Conservation (phyloP, 2,113 vertebrate genomes). For the Tyrannus savana region DNA sequence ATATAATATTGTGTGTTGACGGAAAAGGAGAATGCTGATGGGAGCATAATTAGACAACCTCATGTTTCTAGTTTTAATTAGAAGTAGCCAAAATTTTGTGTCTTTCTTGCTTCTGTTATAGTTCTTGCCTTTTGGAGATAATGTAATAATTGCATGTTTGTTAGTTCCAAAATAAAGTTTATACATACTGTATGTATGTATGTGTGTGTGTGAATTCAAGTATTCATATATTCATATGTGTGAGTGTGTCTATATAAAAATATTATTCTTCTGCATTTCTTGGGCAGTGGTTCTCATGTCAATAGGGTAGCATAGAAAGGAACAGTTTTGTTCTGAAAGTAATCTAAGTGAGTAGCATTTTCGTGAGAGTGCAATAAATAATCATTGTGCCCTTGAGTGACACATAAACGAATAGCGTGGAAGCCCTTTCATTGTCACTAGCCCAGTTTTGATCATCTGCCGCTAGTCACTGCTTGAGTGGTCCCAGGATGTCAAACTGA, state of each 20-base stretch:
- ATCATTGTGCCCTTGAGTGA: neutral
- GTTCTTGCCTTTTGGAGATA: neutral
- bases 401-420: neutral
- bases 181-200: neutral
- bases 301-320: neutral
- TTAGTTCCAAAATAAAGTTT: neutral
- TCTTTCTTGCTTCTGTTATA: neutral
- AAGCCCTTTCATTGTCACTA: neutral
- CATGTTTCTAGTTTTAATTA: constrained; percentile 51
- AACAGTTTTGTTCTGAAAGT: neutral
- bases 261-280: neutral
- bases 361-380: neutral
- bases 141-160: neutral
- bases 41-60: constrained; percentile 38
- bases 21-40: constrained; percentile 5
- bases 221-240: rapidly evolving
- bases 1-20: constrained; percentile 56
- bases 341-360: neutral
- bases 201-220: neutral
- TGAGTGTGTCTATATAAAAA: neutral
- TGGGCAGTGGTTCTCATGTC: neutral
- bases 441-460: constrained; percentile 25
- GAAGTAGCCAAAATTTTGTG: constrained; percentile 33
- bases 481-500: constrained; percentile 53
- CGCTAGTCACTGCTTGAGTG: constrained; percentile 35